Evolutionary conservation across 37 sponge, comb jelly and placozoan species (phyloP), one percentile per base, ranked within the genome.

Genomic region (Haliclona indistincta): DNA sequence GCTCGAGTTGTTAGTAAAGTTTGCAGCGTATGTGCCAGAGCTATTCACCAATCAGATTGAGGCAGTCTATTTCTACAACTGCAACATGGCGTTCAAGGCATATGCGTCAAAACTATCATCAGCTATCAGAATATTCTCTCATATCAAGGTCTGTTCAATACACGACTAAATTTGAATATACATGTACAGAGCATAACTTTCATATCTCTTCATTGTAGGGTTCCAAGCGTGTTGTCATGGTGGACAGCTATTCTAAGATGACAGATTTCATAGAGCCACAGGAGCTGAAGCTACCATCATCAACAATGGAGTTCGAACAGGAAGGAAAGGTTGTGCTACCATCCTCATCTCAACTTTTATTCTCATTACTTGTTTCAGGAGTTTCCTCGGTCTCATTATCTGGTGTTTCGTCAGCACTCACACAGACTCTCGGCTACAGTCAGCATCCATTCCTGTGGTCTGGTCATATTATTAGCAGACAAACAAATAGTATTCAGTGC

Each of bases 1-100:
- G 91, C 67, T 91, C 74, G 91, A 91, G 53, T 28, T 79, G 38
- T 45, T 91, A 63, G 81, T 91, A 19, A 80, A 91, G 62, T 91
- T 91, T 85, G 91, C 91, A 13, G 91, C 84, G 32, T 85, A 82
- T 58, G 86, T 91, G 3, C 91, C 91, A 3, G 91, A 91, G 83
- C 70, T 91, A 25, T 43, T 38, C 33, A 85, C 75, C 74, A 79
- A 53, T 35, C 69, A 74, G 28, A 73, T 91, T 34, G 86, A 92
- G 34, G 75, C 49, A 34, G 47, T 92, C 51, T 92, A 92, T 63
- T 67, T 92, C 65, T 92, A 80, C 81, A 87, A 87, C 72, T 43
- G 80, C 52, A 92, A 92, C 84, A 25, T 75, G 28, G 66, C 63
- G 25, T 86, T 92, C 81, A 87, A 66, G 44, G 52, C 67, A 43